A percentile compares a stretch with the other conserved stretches of the same genome.
phyloP scores from a whole-genome alignment of 2,113 vertebrate species.

The Nestor notabilis region DNA sequence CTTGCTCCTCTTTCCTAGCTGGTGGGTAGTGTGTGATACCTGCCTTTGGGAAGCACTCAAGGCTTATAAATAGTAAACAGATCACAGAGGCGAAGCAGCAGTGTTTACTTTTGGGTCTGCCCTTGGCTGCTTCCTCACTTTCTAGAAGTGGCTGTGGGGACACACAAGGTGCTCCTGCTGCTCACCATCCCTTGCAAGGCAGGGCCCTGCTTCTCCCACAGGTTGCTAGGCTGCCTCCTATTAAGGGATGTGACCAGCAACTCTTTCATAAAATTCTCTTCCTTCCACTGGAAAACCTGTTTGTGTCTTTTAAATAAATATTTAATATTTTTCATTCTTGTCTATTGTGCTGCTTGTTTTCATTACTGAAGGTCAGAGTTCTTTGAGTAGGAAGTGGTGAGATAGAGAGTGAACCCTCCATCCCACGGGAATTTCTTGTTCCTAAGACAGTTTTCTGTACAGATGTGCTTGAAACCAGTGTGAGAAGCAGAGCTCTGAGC shows the following conservation, averaged over 20 bases:
- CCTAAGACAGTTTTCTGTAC: not conserved
- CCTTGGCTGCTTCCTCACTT: not conserved
- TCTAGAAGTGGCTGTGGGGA: not conserved
- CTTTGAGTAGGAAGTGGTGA: not conserved
- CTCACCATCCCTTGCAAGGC: fast-evolving
- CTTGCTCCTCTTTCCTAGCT: not conserved
- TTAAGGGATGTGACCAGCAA: not conserved
- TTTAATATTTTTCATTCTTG: not conserved
- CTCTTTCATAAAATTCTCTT: not conserved
- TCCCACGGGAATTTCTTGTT: not conserved
- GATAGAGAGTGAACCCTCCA: not conserved
- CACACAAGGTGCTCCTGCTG: fast-evolving
- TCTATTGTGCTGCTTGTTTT: not conserved
- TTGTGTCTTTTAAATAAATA: conserved; percentile 33
- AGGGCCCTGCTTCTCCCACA: not conserved
- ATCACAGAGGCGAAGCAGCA: not conserved
- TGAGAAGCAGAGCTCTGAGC: not conserved
- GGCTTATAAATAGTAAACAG: fast-evolving
- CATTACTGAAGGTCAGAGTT: not conserved
- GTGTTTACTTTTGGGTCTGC: not conserved
- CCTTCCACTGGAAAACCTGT: not conserved
- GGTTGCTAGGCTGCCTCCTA: not conserved
- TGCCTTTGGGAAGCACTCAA: not conserved
- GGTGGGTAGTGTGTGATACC: not conserved
- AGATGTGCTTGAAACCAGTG: not conserved